phyloP scores from a whole-genome alignment of 1,140 invertebrate species.

The Eurytemora carolleeae region DNA sequence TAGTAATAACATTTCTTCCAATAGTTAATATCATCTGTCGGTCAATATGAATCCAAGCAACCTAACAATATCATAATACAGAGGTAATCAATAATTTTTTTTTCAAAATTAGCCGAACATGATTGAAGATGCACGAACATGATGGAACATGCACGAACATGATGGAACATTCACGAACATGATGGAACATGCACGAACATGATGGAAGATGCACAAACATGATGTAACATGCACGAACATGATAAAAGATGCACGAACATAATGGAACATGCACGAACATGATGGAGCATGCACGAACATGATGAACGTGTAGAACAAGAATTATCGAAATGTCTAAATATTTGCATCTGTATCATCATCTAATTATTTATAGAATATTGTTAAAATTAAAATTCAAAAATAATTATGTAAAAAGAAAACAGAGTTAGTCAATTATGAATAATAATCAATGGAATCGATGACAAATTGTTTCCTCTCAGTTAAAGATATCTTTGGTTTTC shows the following conservation, averaged over 20 bases:
- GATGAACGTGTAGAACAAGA: too few species aligned
- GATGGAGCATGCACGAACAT: background rate
- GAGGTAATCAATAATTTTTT: constrained; percentile 1
- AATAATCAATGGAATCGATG: too few species aligned
- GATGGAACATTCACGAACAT: background rate
- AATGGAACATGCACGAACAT: background rate
- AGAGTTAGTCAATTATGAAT: too few species aligned
- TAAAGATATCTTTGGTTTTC: too few species aligned
- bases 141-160: background rate
- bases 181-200: background rate
- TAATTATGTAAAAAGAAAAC: too few species aligned
- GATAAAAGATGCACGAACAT: background rate
- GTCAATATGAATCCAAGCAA: constrained; percentile 81
- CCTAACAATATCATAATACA: too few species aligned
- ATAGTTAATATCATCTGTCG: constrained; percentile 81
- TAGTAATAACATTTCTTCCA: constrained; percentile 67
- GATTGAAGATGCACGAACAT: background rate
- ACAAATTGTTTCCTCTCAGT: too few species aligned
- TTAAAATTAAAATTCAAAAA: too few species aligned
- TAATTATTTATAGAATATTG: too few species aligned
- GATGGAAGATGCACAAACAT: background rate
- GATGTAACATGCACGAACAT: background rate
- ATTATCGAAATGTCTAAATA: too few species aligned
- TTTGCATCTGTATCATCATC: too few species aligned
- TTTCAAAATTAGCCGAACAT: too few species aligned